Percentiles rank a stretch among this genome's conserved stretches.
These are phyloP conservation scores for Cheilosia impressa DNA, from an alignment of 2,888 invertebrate species.

Conservation along the genomic window DNA sequence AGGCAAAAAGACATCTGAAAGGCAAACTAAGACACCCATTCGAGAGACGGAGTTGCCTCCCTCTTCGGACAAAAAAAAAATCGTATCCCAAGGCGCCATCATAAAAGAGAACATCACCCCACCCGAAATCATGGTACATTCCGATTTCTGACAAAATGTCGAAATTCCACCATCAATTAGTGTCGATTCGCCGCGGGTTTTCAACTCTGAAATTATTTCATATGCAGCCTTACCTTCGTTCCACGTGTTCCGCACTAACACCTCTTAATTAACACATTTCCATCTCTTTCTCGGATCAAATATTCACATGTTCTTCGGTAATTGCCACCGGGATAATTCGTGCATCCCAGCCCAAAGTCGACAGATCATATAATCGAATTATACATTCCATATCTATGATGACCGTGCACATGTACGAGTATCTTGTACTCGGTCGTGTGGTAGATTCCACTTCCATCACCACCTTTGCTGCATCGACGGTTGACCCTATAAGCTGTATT, in stretches of 20 bases:
- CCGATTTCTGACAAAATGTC: too few species aligned
- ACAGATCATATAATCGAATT: conserved; percentile 69
- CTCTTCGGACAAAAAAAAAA: too few species aligned
- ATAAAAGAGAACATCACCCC: too few species aligned
- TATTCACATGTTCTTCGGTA: conserved; percentile 11
- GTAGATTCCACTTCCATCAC: conserved; percentile 23
- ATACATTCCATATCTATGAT: conserved; percentile 57
- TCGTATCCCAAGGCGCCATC: too few species aligned
- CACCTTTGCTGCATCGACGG: conserved; percentile 10
- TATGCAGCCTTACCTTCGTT: conserved; percentile 46
- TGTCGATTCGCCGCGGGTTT: conserved; percentile 32
- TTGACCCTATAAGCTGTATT: conserved; percentile 60
- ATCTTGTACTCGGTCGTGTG: conserved; percentile 16
- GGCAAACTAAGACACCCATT: too few species aligned
- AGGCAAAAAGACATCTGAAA: too few species aligned
- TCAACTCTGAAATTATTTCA: not conserved
- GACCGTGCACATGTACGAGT: conserved; percentile 19
- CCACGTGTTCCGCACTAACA: conserved; percentile 62
- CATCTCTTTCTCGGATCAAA: conserved; percentile 36
- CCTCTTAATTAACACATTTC: conserved; percentile 72
- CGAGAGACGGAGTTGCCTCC: too few species aligned
- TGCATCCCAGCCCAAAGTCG: conserved; percentile 62
- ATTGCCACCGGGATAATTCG: conserved; percentile 47
- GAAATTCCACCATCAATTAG: conserved; percentile 56
- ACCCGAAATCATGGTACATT: too few species aligned